Evolutionary conservation across 2,888 invertebrate species (phyloP).

Genomic region (Cerastis rubricosa): DNA sequence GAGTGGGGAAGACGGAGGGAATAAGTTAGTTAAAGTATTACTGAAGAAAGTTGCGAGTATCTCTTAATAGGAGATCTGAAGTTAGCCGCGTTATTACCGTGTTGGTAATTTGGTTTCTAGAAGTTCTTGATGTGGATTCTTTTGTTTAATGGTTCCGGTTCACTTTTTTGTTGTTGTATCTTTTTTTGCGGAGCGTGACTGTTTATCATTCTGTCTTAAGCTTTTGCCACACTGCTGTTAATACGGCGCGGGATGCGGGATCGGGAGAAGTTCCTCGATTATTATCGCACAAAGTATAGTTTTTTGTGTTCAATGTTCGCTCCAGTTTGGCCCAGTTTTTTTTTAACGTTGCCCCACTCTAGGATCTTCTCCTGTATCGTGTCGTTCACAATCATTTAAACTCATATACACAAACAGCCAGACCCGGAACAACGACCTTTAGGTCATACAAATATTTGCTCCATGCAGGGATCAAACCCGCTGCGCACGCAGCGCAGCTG

Average conservation of each 20-base stretch:
- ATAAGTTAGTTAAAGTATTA: slow-evolving; percentile 41
- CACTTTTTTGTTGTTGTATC: background rate
- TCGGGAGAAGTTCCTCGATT: background rate
- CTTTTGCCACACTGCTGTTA: background rate
- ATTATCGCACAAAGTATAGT: background rate
- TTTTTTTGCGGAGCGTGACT: background rate
- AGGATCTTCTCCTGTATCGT: too few species aligned
- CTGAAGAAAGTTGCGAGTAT: slow-evolving; percentile 33
- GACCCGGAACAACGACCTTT: too few species aligned
- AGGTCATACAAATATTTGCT: too few species aligned
- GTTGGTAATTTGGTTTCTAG: slow-evolving; percentile 19
- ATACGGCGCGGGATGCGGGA: background rate
- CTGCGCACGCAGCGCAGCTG: too few species aligned
- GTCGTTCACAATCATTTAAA: too few species aligned
- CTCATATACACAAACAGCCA: too few species aligned
- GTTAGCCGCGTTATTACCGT: slow-evolving; percentile 27
- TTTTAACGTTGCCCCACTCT: too few species aligned
- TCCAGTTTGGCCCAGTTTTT: background rate
- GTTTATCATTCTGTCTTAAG: background rate
- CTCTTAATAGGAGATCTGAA: slow-evolving; percentile 6
- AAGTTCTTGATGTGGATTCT: slow-evolving; percentile 16
- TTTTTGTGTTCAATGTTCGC: background rate
- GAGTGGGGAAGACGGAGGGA: background rate
- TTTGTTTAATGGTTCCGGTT: background rate
- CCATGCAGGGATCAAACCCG: too few species aligned